These are phyloP conservation scores for Sakesphorus luctuosus DNA, from an alignment of 2,113 vertebrate genomes.

Conservation along the genomic window DNA sequence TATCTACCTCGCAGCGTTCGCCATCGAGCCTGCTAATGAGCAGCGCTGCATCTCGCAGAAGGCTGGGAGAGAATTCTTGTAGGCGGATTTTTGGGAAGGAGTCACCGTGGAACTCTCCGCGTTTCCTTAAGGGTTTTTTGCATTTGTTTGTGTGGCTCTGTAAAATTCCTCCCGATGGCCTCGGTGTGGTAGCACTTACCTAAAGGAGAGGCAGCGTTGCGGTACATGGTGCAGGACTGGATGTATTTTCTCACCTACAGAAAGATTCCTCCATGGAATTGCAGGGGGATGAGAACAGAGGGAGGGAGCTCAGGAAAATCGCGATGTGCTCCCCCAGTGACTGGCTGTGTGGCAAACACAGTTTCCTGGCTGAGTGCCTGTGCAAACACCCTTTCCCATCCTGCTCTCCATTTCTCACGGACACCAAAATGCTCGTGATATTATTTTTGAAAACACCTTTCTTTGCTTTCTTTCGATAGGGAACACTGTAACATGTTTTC, in stretches of 20 bases:
- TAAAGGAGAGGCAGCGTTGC: slow-evolving; percentile 5
- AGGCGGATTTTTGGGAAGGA: neutral
- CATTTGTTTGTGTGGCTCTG: neutral
- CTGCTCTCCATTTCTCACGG: slow-evolving; percentile 36
- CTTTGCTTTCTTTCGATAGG: neutral
- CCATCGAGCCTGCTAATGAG: neutral
- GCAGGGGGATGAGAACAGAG: neutral
- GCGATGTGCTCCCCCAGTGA: neutral
- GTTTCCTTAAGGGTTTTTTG: neutral
- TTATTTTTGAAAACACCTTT: slow-evolving; percentile 31
- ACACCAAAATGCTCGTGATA: neutral
- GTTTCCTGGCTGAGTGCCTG: slow-evolving; percentile 57
- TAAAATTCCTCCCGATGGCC: slow-evolving; percentile 35
- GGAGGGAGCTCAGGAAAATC: neutral
- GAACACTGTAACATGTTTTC: neutral
- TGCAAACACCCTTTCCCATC: slow-evolving; percentile 61
- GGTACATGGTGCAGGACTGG: neutral
- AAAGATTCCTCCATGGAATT: neutral
- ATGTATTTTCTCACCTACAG: neutral
- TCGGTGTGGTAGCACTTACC: slow-evolving; percentile 37
- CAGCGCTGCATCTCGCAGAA: neutral
- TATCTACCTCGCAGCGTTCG: neutral
- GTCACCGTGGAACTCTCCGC: neutral
- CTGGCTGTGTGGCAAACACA: slow-evolving; percentile 30
- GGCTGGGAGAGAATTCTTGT: neutral